These are phyloP conservation scores for Mirza zaza DNA, from an alignment of 2,113 vertebrate species.

Conservation along the genomic window DNA sequence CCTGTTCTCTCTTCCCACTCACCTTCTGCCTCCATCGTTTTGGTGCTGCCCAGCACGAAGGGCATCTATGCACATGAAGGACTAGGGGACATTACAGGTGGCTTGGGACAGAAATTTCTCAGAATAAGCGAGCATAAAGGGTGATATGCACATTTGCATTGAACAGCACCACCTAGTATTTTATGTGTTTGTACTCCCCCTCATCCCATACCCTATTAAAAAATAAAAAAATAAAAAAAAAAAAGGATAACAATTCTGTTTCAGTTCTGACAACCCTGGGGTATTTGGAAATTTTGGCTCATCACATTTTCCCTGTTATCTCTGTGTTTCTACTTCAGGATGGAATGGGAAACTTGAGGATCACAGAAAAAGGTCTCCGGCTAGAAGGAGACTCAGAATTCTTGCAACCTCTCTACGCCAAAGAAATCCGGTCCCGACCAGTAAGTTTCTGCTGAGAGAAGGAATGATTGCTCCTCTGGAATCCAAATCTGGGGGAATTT, in stretches of 20 bases:
- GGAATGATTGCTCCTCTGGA: neutral
- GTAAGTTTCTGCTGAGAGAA: conserved; percentile 86
- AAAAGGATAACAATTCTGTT: conserved; percentile 45
- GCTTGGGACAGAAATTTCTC: conserved; percentile 56
- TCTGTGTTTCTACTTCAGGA: conserved; percentile 88
- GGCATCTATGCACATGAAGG: conserved; percentile 58
- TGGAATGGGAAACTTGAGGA: conserved; percentile 98
- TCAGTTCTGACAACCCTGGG: conserved; percentile 61
- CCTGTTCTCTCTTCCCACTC: neutral
- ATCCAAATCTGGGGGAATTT: neutral
- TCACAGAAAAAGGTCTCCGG: conserved; percentile 97
- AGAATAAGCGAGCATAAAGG: conserved; percentile 61
- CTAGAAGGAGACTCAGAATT: conserved; percentile 99
- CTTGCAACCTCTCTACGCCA: conserved; percentile 99
- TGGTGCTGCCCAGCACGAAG: conserved; percentile 36
- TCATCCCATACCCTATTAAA: neutral
- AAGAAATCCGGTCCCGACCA: conserved; percentile 98
- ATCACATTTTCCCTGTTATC: conserved; percentile 65
- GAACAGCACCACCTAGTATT: conserved; percentile 71
- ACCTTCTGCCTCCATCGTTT: neutral
- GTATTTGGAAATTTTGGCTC: conserved; percentile 76
- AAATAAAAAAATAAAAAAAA: too few relatives aligned
- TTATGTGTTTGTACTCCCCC: neutral
- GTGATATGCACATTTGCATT: conserved; percentile 72
- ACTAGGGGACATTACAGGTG: conserved; percentile 52